Conservation (phyloP, 2,797 vertebrate species). For the Sarcophilus harrisii region DNA sequence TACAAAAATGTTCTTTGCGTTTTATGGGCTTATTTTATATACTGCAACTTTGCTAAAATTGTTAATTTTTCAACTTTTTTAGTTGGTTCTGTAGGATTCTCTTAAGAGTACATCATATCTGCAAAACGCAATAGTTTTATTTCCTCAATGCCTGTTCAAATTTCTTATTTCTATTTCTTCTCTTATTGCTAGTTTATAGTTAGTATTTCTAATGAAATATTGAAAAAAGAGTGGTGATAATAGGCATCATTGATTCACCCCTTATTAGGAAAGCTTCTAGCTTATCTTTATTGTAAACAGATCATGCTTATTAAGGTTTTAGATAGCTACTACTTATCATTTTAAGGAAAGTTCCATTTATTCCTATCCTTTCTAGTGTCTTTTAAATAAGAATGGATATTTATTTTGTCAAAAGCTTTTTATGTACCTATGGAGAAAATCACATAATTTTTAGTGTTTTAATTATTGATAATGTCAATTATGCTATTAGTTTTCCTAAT, state of each 20-base stretch:
- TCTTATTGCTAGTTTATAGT: background rate
- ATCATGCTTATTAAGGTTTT: background rate
- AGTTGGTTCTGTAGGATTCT: background rate
- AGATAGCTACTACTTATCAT: background rate
- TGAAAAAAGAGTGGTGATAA: background rate
- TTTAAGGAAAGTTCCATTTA: background rate
- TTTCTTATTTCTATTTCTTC: background rate
- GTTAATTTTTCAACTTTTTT: background rate
- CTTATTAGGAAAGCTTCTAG: background rate
- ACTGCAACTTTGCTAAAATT: background rate
- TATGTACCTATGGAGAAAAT: background rate
- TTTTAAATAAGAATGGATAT: background rate
- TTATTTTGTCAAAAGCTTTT: background rate
- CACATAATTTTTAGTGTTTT: background rate
- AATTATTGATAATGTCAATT: background rate
- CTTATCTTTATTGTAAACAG: background rate
- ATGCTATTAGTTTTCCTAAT: background rate
- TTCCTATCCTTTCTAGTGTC: background rate
- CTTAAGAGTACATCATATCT: background rate
- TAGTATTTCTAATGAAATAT: background rate
- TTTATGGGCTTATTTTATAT: background rate
- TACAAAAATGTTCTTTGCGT: background rate
- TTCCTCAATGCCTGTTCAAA: background rate
- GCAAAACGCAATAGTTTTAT: background rate
- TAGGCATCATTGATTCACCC: background rate